A percentile compares a stretch with the other conserved stretches of the same genome.
These are phyloP conservation scores for Saguinus midas DNA, from an alignment of 2,113 vertebrate species.

Conservation along the genomic window DNA sequence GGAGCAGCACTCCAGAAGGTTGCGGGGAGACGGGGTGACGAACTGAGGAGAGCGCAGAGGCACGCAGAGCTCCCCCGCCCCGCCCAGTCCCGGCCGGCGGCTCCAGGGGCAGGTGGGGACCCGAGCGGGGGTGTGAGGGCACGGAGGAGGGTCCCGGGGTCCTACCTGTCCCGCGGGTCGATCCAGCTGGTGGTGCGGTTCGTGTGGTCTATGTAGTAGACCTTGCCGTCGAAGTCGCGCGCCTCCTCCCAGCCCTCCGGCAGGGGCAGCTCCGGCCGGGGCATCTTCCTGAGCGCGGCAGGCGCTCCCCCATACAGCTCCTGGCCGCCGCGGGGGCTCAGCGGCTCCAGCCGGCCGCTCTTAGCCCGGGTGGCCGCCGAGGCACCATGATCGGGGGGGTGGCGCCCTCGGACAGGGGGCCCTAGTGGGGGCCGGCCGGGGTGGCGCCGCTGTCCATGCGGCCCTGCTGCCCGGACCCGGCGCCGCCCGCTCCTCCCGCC, in stretches of 20 bases:
- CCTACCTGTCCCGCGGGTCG: conserved; percentile 96
- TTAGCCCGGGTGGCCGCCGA: conserved; percentile 26
- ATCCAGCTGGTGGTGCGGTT: conserved; percentile 96
- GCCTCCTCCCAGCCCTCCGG: conserved; percentile 98
- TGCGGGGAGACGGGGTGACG: neutral
- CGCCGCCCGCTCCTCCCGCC: conserved; percentile 44
- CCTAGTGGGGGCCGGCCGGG: conserved; percentile 49
- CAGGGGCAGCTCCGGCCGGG: conserved; percentile 96
- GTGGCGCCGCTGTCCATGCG: conserved; percentile 68
- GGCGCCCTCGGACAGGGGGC: conserved; percentile 39
- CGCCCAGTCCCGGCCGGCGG: neutral
- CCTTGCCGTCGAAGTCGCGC: conserved; percentile 96
- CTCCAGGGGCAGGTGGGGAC: neutral
- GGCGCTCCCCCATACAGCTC: conserved; percentile 84
- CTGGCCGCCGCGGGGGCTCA: conserved; percentile 48
- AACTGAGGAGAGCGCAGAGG: neutral
- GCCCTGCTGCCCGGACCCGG: conserved; percentile 57
- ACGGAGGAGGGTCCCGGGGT: neutral
- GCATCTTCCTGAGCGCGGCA: conserved; percentile 92
- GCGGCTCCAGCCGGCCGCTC: conserved; percentile 34
- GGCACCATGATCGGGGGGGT: conserved; percentile 60
- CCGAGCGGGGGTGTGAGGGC: neutral
- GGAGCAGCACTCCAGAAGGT: neutral
- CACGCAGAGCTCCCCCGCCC: neutral
- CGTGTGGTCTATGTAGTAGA: conserved; percentile 96